Evolutionary conservation across 2,113 vertebrate species (phyloP).

Genomic region (Papio anubis): DNA sequence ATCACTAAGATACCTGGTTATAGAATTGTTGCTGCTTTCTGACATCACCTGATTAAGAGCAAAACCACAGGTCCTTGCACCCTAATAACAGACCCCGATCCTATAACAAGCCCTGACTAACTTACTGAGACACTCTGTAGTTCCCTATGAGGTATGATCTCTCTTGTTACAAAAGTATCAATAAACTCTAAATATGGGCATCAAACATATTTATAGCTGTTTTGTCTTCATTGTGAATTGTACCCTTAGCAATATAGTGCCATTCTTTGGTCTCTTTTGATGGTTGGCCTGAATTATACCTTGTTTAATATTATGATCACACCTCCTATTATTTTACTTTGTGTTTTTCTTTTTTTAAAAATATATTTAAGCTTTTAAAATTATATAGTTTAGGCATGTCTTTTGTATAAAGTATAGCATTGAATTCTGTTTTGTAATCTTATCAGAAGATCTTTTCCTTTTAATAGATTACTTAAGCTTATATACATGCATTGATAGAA

Average conservation of each 20-base stretch:
- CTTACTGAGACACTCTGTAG: background rate
- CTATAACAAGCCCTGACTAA: background rate
- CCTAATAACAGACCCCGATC: background rate
- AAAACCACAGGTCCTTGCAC: background rate
- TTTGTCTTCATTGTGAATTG: background rate
- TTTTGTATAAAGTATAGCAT: background rate
- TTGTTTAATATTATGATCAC: background rate
- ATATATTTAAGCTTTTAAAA: background rate
- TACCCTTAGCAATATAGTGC: no score
- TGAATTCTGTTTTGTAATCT: background rate
- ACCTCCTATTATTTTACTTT: background rate
- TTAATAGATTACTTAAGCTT: background rate
- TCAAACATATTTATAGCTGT: background rate
- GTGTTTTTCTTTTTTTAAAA: background rate
- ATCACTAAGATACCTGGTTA: background rate
- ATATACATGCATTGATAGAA: background rate
- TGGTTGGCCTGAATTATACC: background rate
- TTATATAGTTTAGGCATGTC: background rate
- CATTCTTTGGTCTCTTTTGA: background rate
- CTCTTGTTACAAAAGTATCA: background rate
- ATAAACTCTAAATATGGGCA: background rate
- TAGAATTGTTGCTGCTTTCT: background rate
- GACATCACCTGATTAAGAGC: background rate
- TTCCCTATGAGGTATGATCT: background rate
- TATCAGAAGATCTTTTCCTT: background rate